Evolutionary conservation across 2,888 invertebrate species (phyloP), one percentile per base, ranked within the genome.

Genomic region (Galeopsomyia nigrocyanea): DNA sequence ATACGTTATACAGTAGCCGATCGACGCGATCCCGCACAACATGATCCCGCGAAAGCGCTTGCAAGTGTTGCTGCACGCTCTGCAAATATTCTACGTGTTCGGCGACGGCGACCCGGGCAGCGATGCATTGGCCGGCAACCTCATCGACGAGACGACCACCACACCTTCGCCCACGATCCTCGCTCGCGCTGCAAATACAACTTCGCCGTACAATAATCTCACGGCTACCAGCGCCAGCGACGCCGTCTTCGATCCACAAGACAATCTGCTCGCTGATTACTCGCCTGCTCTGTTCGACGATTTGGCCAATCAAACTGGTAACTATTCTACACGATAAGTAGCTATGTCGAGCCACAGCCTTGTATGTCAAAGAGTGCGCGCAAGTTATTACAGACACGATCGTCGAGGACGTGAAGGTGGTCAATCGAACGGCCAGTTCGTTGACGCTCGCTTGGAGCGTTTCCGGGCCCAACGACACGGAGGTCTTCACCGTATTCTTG

Each of bases 41-140:
- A 81, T 81, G 81, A 78, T 79, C 60, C 73, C 73, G n/a, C 77
- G 77, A 46, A 80, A 77, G 75, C 69, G 73, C 62, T 71, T 80
- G 53, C 77, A 72, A 50, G 61, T 76, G 6, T 53, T 81, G n/a
- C 71, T 81, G 13, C 77, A 68, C 71, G 64, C 74, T 17, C 60
- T 81, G 21, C 76, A 75, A 49, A 73, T 79, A 26, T 74, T 77
- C 14, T 77, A 72, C 31, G 76, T 77, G 9, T 73, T 78, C 26
- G 77, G 78, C n/a, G 73, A 78, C 26, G 74, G 71, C 7, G 71
- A 72, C 63, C 66, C 75, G 6, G 60, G 68, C 16, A 31, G 56
- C 2, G 74, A 77, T n/a, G n/a, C n/a, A n/a, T n/a, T n/a, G n/a
- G n/a, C n/a, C 0, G 55, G 66, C 31, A 72, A 75, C 19, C 39